These are phyloP conservation scores for Trichechus manatus DNA, from an alignment of 2,113 vertebrate species.

Conservation along the genomic window DNA sequence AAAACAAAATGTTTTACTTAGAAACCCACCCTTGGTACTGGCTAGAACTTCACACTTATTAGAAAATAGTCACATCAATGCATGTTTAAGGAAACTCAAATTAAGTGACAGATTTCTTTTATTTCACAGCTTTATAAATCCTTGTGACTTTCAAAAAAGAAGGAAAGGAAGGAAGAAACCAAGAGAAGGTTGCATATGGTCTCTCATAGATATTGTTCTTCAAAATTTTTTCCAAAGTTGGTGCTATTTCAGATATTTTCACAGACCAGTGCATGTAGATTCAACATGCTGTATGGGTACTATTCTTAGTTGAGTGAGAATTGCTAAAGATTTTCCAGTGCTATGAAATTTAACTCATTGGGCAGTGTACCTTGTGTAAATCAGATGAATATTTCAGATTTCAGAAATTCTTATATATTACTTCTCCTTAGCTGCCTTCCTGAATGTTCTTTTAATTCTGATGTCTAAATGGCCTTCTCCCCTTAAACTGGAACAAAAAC, in stretches of 20 bases:
- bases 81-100: constrained; percentile 73
- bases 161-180: constrained; percentile 44
- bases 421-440: neutral
- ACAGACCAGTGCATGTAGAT: constrained; percentile 53
- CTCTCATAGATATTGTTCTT: constrained; percentile 61
- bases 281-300: constrained; percentile 21
- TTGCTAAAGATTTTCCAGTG: constrained; percentile 53
- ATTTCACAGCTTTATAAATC: constrained; percentile 80
- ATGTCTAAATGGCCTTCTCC: neutral
- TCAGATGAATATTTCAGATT: constrained; percentile 1
- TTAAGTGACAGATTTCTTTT: constrained; percentile 70
- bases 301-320: constrained; percentile 66
- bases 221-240: constrained; percentile 38
- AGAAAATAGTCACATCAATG: constrained; percentile 65
- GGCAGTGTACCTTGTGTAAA: constrained; percentile 11
- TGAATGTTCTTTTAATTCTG: neutral
- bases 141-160: constrained; percentile 50
- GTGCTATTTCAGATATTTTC: constrained; percentile 68
- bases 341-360: constrained; percentile 41
- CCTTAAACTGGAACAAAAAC: neutral
- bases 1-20: constrained; percentile 43
- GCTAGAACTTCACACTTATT: constrained; percentile 61
- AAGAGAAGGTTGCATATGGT: constrained; percentile 26
- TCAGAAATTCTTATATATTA: neutral
- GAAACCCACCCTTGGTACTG: neutral